Base-by-base conservation (phyloP, 1,140 invertebrate species). In the Drosophila prosaltans region DNA sequence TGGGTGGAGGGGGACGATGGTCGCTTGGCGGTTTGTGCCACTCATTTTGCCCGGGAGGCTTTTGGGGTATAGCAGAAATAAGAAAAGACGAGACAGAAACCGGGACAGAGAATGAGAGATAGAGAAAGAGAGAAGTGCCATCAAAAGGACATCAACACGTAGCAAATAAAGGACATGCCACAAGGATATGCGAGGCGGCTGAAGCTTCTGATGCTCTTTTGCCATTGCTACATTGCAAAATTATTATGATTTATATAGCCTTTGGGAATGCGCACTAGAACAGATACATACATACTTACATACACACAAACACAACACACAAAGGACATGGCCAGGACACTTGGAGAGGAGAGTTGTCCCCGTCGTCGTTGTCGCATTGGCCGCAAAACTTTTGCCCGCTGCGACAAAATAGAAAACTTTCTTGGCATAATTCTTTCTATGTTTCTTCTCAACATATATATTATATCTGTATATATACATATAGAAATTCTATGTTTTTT, bases 121-220 rank as follows among this genome's bases (percentile, higher is more conserved):
- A 11, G 65, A 28, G 51, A 64, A 55, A 26, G 55, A 61, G 59
- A 77, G 82, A 80, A 80, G 83, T 80, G 77, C 83, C 83, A 88
- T 88, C 83, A 88, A 88, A 88, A 88, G 84, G 84, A 88, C 84
- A 89, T 88, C 84, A 88, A 88, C 84, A 88, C 84, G 84, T 88
- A 88, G 84, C 84, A 89, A 88, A 88, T 88, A 88, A 88, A 89
- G 86, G 84, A 88, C 84, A 88, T 89, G 83, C 84, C 83, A 88
- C 80, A 88, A 88, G 85, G 84, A 86, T 86, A 82, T 86, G 82
- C 83, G 57, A 72, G 65, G 64, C 73, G 64, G 68, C 51, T 69
- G 65, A 62, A 69, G 67, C 70, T 78, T 74, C 64, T 72, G 75
- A 79, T 80, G 78, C 77, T 75, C 80, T 83, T 89, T 89, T 65